phyloP scores from a whole-genome alignment of 2,888 invertebrate species.

The Cheilosia soror region DNA sequence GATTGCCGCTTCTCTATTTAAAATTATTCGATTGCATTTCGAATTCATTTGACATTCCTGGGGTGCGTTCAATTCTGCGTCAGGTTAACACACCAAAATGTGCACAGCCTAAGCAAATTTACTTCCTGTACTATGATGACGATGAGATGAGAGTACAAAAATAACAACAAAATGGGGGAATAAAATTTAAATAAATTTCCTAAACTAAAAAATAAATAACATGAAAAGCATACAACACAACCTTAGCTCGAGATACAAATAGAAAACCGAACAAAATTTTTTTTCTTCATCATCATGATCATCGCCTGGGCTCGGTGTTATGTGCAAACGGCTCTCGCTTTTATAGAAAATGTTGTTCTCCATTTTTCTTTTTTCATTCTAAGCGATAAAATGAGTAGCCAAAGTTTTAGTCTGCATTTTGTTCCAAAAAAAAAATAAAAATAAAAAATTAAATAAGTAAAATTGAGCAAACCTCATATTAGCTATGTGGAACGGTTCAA shows the following conservation, averaged over 20 bases:
- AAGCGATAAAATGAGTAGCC: constrained; percentile 33
- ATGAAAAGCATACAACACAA: constrained; percentile 32
- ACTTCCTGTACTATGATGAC: constrained; percentile 42
- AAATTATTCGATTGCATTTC: constrained; percentile 42
- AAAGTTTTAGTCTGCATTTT: constrained; percentile 57
- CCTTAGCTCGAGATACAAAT: constrained; percentile 66
- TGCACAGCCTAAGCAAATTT: constrained; percentile 32
- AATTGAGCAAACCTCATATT: constrained; percentile 37
- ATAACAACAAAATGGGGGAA: constrained; percentile 15
- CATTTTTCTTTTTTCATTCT: constrained; percentile 10
- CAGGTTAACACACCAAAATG: constrained; percentile 59
- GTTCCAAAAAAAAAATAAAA: constrained; percentile 58
- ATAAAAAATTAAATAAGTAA: too few species aligned
- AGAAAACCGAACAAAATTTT: constrained; percentile 40
- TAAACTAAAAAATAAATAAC: constrained; percentile 7
- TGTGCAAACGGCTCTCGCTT: constrained; percentile 45
- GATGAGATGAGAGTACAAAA: constrained; percentile 28
- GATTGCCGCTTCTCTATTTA: constrained; percentile 35
- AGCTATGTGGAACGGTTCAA: constrained; percentile 68
- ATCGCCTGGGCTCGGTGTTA: constrained; percentile 30
- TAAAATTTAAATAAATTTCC: constrained; percentile 34
- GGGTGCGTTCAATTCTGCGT: constrained; percentile 64
- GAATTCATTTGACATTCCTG: constrained; percentile 43
- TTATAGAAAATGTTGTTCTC: not conserved
- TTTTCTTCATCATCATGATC: constrained; percentile 13